Percentiles rank a stretch among this genome's conserved stretches.
Evolutionary conservation across 30 jellyfish, hydroid and myxozoan genomes (phyloP).

Genomic region (Turritopsis dohrnii): DNA sequence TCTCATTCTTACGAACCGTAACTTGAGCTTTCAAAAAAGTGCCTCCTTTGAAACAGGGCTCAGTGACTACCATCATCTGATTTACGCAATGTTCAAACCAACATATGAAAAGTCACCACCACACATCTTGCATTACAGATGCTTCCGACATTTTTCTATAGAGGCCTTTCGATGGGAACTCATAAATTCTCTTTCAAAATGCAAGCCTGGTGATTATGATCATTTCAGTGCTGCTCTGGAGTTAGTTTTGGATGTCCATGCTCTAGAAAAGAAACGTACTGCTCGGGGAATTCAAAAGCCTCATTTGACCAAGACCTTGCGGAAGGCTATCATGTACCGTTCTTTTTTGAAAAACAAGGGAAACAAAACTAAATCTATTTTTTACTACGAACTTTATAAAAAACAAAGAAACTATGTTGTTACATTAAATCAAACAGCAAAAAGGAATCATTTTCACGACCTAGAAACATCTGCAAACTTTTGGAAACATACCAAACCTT

Average conservation of each 20-base stretch:
- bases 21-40: not conserved
- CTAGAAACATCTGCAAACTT: not conserved
- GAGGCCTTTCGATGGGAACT: not conserved
- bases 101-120: not conserved
- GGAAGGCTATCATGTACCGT: not conserved
- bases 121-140: not conserved
- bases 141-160: not conserved
- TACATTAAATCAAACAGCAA: not conserved
- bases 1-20: not conserved
- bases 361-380: not conserved
- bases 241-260: not conserved
- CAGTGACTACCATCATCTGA: not conserved
- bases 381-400: not conserved
- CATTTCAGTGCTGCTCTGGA: not conserved
- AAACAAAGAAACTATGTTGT: not conserved
- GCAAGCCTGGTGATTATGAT: not conserved
- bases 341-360: not conserved
- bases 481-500: not conserved
- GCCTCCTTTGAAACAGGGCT: slow-evolving; percentile 1
- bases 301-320: not conserved
- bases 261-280: not conserved
- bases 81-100: not conserved
- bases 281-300: not conserved
- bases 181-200: not conserved
- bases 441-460: not conserved